Conservation (phyloP, 1,140 invertebrate genomes). For the Cyclina sinensis region DNA sequence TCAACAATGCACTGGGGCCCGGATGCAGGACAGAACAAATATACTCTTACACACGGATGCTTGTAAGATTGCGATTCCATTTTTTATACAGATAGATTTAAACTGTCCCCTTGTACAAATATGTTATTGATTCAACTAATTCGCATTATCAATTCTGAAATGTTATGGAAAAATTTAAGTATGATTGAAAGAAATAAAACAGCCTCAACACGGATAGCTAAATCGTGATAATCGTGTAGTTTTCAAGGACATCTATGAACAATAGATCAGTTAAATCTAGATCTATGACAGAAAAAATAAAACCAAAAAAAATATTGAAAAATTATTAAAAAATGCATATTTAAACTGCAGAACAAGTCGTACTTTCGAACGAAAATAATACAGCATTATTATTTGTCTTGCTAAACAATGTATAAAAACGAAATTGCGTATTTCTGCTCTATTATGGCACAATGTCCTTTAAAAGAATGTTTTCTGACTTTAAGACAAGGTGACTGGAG, state of each 20-base stretch:
- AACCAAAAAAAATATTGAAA: not conserved
- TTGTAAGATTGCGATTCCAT: constrained; percentile 58
- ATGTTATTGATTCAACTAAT: not conserved
- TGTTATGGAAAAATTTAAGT: too few species aligned
- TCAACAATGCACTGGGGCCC: constrained; percentile 78
- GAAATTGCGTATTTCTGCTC: not conserved
- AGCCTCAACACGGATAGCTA: too few species aligned
- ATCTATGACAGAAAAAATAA: too few species aligned
- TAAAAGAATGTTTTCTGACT: too few species aligned
- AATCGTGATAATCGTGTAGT: too few species aligned
- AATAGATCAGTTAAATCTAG: too few species aligned
- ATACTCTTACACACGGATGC: constrained; percentile 75
- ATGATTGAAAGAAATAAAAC: too few species aligned
- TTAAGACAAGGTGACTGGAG: constrained; percentile 38
- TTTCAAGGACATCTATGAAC: too few species aligned
- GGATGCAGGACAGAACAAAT: constrained; percentile 66
- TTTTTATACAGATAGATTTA: not conserved
- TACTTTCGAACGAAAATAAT: too few species aligned
- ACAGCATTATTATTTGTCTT: too few species aligned
- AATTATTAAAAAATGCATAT: not conserved
- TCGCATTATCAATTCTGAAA: too few species aligned
- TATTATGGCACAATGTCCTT: not conserved
- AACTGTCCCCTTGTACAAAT: not conserved
- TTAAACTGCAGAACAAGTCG: not conserved
- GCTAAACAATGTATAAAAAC: too few species aligned